Evolutionary conservation across 1,140 invertebrate species (phyloP).

Genomic region (Nylanderia fulva): DNA sequence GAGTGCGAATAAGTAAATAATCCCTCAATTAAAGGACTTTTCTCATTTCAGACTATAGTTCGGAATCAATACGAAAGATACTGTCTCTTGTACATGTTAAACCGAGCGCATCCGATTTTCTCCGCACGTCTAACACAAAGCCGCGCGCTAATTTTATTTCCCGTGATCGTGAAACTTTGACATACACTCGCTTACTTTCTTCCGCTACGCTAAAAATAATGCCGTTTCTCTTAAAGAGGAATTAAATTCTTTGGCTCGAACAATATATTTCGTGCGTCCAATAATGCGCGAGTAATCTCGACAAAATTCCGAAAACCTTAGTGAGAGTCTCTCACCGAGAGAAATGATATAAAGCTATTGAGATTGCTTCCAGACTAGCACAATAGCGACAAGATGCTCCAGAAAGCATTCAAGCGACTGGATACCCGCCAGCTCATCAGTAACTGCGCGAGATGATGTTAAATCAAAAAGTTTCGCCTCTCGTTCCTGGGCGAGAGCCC

Average conservation of each 20-base stretch:
- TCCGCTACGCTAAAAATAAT: slow-evolving; percentile 1
- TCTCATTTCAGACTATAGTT: neutral
- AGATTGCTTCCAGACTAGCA: slow-evolving; percentile 69
- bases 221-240: neutral
- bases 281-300: slow-evolving; percentile 4
- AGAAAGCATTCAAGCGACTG: slow-evolving; percentile 74
- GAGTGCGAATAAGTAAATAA: slow-evolving; percentile 31
- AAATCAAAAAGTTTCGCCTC: slow-evolving; percentile 72
- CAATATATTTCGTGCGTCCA: slow-evolving; percentile 4
- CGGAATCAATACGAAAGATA: slow-evolving; percentile 15
- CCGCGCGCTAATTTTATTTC: slow-evolving; percentile 14
- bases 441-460: slow-evolving; percentile 68
- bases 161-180: neutral
- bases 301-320: neutral
- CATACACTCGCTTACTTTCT: neutral
- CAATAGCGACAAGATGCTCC: slow-evolving; percentile 74
- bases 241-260: neutral
- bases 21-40: slow-evolving; percentile 45
- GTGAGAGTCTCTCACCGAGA: slow-evolving; percentile 29
- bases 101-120: slow-evolving; percentile 12
- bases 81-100: neutral
- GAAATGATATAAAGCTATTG: slow-evolving; percentile 75
- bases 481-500: neutral
- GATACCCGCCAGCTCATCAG: slow-evolving; percentile 76
- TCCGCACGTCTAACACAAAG: neutral